These are phyloP conservation scores for Odiellus spinosus DNA, from an alignment of 2,888 invertebrate genomes.

Conservation along the genomic window DNA sequence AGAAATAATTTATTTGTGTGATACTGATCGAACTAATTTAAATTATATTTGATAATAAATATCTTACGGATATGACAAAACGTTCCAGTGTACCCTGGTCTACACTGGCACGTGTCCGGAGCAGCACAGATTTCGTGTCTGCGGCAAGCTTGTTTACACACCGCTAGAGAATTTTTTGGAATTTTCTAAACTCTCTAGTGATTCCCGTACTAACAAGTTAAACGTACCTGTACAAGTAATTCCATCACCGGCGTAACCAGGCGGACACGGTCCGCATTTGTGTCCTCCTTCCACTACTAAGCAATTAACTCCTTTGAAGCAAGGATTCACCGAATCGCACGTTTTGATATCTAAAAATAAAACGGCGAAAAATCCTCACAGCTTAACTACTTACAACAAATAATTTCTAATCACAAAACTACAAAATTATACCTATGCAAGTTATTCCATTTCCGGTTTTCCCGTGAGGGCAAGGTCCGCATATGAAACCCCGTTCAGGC, in stretches of 20 bases:
- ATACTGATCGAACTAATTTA: too few relatives aligned
- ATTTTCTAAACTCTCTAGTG: too few relatives aligned
- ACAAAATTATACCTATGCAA: constrained; percentile 31
- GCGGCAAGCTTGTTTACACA: too few relatives aligned
- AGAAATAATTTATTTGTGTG: too few relatives aligned
- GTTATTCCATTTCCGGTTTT: constrained; percentile 55
- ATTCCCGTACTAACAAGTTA: too few relatives aligned
- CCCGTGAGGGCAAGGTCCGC: constrained; percentile 59
- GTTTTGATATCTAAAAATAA: constrained; percentile 12
- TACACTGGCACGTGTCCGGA: not conserved
- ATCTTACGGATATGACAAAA: not conserved
- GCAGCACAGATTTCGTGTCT: not conserved
- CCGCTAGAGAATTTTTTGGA: too few relatives aligned
- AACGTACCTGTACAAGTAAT: constrained; percentile 38
- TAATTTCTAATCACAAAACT: too few relatives aligned
- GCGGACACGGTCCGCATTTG: constrained; percentile 58
- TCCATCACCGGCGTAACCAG: constrained; percentile 58
- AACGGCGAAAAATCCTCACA: too few relatives aligned
- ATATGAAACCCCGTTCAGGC: constrained; percentile 39
- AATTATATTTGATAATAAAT: too few relatives aligned
- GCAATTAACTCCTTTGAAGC: constrained; percentile 51
- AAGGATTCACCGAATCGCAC: constrained; percentile 31
- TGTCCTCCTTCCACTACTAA: constrained; percentile 38
- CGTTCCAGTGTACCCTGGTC: not conserved
- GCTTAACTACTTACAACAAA: too few relatives aligned